phyloP scores from a whole-genome alignment of 2,797 vertebrate species.

The Knipowitschia caucasica region DNA sequence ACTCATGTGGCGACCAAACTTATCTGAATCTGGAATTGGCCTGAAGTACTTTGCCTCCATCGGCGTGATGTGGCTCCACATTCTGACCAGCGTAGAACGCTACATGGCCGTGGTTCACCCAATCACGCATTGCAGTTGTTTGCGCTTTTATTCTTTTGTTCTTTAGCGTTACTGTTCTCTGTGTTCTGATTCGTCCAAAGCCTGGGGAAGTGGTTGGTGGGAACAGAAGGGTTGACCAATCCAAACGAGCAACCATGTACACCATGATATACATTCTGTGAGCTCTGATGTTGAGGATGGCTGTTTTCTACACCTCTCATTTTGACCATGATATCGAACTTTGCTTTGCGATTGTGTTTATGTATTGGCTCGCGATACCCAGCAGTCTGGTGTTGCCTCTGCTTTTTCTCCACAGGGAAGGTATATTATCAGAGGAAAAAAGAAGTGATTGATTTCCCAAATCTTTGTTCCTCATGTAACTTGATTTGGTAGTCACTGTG shows the following conservation, averaged over 20 bases:
- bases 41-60: background rate
- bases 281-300: background rate
- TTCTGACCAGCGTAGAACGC: conserved; percentile 20
- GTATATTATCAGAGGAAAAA: too few species aligned
- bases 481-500: too few species aligned
- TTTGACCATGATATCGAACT: rapidly evolving
- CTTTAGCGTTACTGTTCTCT: conserved; percentile 33
- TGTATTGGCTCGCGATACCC: background rate
- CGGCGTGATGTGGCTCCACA: background rate
- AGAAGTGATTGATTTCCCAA: too few species aligned
- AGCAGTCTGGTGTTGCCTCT: conserved; percentile 9
- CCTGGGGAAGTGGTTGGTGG: conserved; percentile 17
- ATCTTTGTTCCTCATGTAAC: too few species aligned
- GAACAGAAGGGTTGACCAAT: background rate
- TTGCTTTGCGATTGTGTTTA: rapidly evolving
- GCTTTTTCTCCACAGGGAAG: conserved; percentile 3
- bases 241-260: conserved; percentile 23
- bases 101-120: conserved; percentile 36
- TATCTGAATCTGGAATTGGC: background rate
- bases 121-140: conserved; percentile 9
- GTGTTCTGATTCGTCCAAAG: conserved; percentile 20
- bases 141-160: background rate
- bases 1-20: background rate
- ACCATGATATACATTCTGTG: conserved; percentile 18
- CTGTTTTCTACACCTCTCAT: background rate